Base-by-base conservation (phyloP, 92 coral and sea anemone genomes). In the Paramuricea clavata region DNA sequence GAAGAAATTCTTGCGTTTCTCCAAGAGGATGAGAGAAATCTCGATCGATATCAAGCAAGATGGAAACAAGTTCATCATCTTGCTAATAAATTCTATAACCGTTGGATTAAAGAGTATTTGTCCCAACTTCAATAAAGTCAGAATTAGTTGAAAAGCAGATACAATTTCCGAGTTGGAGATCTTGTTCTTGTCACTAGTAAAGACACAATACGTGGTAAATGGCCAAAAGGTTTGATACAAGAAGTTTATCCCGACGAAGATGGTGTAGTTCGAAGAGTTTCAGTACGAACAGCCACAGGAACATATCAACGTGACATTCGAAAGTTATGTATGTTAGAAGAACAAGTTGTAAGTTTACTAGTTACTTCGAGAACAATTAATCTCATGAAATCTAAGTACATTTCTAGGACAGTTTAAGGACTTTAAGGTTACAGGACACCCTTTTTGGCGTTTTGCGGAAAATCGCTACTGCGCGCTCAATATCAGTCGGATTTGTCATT, bases 101-200 rank as follows among this genome's bases (percentile, higher is more conserved):
- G 86, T 11, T 88, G 89, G 89, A 67, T 76, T 5, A 44, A 81
- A 22, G 90, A 87, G 34, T 82, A 82, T 34, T 17, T 81, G 25
- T 84, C 88, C 7, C 82, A 81, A 32, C 68, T 92, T 17, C 94
- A 88, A 64, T 92, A 92, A n/a, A 60, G 88, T 31, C 90, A 92
- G 68, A 92, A 88, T 13, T 88, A 90, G 89, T 25, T 71, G 49
- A 69, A 85, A 13, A 44, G 52, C 21, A 76, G 72, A 54, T 92
- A 90, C 8, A 93, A 90, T 76, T 50, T 93, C 60, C 64, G 73
- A 31, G 78, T 70, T 7, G 90, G 95, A 6, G 88, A 90, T 82
- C 56, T 90, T 26, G 95, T 93, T 1, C 76, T 84, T 17, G 69
- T 61, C 10, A 27, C 69, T 2, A 27, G 34, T 13, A 22, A 61